Percentiles rank a stretch among this genome's conserved stretches.
These are phyloP conservation scores for Perdita meconis DNA, from an alignment of 2,888 invertebrate genomes.

Conservation along the genomic window DNA sequence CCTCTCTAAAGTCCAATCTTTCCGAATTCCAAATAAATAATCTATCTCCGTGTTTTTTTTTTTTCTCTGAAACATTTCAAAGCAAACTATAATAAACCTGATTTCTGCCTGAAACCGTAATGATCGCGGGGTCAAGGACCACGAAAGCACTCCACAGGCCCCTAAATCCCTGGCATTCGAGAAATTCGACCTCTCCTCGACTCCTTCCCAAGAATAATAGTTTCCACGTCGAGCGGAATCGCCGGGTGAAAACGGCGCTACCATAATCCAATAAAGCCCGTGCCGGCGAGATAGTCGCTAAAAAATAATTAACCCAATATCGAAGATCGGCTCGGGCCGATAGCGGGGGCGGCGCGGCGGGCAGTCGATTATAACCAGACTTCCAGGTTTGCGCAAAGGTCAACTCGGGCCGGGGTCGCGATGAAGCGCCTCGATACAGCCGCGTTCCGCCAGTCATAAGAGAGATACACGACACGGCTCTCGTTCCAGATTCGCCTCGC, in stretches of 20 bases:
- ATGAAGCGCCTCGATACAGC: conserved; percentile 35
- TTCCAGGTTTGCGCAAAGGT: conserved; percentile 54
- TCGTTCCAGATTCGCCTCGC: conserved; percentile 69
- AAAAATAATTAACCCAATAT: conserved; percentile 43
- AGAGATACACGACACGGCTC: conserved; percentile 6
- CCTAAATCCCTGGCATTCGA: too few species aligned
- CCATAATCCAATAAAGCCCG: conserved; percentile 12
- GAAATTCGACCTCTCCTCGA: neutral
- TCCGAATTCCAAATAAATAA: too few species aligned
- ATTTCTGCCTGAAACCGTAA: too few species aligned
- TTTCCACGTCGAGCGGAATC: neutral
- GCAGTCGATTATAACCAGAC: conserved; percentile 28
- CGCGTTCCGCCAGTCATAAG: conserved; percentile 32
- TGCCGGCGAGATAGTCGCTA: conserved; percentile 5
- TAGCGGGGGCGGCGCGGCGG: conserved; percentile 23
- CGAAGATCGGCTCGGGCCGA: conserved; percentile 12
- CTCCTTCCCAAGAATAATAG: neutral
- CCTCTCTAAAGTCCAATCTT: too few species aligned
- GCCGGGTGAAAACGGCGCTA: neutral
- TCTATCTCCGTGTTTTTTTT: too few species aligned
- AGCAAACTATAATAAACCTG: too few species aligned
- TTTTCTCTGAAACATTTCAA: too few species aligned
- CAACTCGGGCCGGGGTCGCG: conserved; percentile 16
- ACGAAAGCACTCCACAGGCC: too few species aligned
- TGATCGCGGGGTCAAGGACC: too few species aligned